These are phyloP conservation scores for Gandaritis pyraliata DNA, from an alignment of 2,888 invertebrate species.

Conservation along the genomic window DNA sequence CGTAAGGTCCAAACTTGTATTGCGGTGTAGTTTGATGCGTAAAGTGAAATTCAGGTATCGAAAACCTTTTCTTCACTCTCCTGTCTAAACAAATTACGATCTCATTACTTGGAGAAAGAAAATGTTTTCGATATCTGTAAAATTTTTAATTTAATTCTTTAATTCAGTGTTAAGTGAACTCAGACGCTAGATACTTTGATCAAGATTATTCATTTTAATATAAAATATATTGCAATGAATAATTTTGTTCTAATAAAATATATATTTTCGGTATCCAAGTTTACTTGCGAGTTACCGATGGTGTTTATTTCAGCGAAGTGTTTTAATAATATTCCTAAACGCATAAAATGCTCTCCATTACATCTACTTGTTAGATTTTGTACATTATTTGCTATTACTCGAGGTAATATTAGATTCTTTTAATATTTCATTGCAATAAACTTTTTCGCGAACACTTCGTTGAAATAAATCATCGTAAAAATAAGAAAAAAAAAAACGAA, in stretches of 20 bases:
- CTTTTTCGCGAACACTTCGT: conserved; percentile 24
- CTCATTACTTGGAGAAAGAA: conserved; percentile 57
- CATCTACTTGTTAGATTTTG: conserved; percentile 26
- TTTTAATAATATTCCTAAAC: conserved; percentile 14
- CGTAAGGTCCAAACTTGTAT: conserved; percentile 10
- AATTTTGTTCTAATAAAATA: conserved; percentile 16
- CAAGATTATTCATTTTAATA: conserved; percentile 47
- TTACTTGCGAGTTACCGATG: conserved; percentile 27
- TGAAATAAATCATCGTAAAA: conserved; percentile 27
- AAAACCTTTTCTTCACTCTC: conserved; percentile 30
- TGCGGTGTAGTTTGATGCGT: conserved; percentile 25
- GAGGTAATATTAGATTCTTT: conserved; percentile 1
- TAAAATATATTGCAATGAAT: conserved; percentile 20
- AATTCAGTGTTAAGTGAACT: conserved; percentile 38
- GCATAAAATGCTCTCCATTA: conserved; percentile 29
- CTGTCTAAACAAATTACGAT: conserved; percentile 55
- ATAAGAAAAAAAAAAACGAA: conserved; percentile 38
- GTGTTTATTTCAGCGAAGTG: conserved; percentile 24
- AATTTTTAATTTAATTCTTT: too few species aligned
- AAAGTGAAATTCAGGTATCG: conserved; percentile 15
- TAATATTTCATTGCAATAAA: conserved; percentile 4
- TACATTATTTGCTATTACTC: conserved; percentile 23
- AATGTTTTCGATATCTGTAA: conserved; percentile 47
- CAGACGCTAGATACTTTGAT: conserved; percentile 29
- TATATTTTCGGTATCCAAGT: conserved; percentile 1